phyloP scores from a whole-genome alignment of 2,888 invertebrate species.

The Clusia tigrina region DNA sequence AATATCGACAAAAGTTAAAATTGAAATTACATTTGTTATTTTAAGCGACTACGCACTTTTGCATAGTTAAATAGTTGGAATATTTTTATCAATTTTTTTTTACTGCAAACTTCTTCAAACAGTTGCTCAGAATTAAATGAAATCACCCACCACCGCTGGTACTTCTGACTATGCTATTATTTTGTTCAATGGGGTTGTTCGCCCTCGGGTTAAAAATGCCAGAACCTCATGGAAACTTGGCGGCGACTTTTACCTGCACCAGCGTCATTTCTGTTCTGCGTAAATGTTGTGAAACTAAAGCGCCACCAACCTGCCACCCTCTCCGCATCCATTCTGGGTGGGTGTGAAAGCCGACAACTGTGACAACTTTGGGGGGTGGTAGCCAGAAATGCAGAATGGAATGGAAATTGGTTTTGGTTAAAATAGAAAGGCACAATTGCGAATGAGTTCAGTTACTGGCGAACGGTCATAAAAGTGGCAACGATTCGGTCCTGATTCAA shows the following conservation, averaged over 20 bases:
- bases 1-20: background rate
- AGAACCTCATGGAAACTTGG: background rate
- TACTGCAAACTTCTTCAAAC: background rate
- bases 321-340: background rate
- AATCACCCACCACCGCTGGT: too few relatives aligned
- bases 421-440: conserved; percentile 15
- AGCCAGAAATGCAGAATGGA: too few relatives aligned
- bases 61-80: conserved; percentile 16
- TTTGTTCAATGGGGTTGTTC: background rate
- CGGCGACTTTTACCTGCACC: background rate
- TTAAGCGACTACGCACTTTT: conserved; percentile 21
- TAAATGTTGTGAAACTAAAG: too few relatives aligned
- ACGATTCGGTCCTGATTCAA: background rate
- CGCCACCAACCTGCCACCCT: background rate
- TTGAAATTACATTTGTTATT: background rate
- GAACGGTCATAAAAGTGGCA: conserved; percentile 28
- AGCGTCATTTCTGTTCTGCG: background rate
- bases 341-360: too few relatives aligned
- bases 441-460: conserved; percentile 34
- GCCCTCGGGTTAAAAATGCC: background rate
- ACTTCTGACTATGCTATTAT: background rate
- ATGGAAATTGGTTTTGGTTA: too few relatives aligned
- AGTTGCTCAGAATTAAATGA: background rate
- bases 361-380: too few relatives aligned
- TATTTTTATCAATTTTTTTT: background rate